phyloP scores from a whole-genome alignment of 1,140 invertebrate species.

The Procambarus clarkii region DNA sequence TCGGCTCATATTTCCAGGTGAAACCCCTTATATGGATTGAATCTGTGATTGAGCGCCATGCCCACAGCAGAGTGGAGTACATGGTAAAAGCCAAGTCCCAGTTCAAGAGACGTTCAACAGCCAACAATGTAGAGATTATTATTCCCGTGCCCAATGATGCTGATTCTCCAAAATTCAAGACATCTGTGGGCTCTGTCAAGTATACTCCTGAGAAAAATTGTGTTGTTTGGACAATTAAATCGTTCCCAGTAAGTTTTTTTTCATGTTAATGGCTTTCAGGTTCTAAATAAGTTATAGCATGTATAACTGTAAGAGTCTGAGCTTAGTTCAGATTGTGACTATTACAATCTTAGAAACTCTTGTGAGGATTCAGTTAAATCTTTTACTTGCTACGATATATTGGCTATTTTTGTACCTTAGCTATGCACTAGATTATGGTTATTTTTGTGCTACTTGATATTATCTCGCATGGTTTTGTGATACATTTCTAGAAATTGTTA shows the following conservation, averaged over 20 bases:
- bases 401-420: too few relatives aligned
- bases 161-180: constrained; percentile 99
- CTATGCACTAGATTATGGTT: too few relatives aligned
- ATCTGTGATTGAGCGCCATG: constrained; percentile 98
- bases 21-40: constrained; percentile 99
- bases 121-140: constrained; percentile 99
- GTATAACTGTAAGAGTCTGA: too few relatives aligned
- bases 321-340: too few relatives aligned
- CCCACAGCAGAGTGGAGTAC: constrained; percentile 97
- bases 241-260: constrained; percentile 84
- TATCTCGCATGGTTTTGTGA: too few relatives aligned
- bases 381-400: too few relatives aligned
- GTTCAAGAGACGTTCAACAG: constrained; percentile 98
- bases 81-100: constrained; percentile 99
- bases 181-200: constrained; percentile 97
- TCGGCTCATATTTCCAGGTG: constrained; percentile 78
- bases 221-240: constrained; percentile 99
- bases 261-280: too few relatives aligned
- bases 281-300: too few relatives aligned
- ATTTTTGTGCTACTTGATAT: too few relatives aligned
- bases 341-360: too few relatives aligned
- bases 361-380: too few relatives aligned
- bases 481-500: too few relatives aligned
- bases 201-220: constrained; percentile 98
- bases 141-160: constrained; percentile 99